Evolutionary conservation across 2,888 invertebrate genomes (phyloP).

Genomic region (Pseudanteris insignis): DNA sequence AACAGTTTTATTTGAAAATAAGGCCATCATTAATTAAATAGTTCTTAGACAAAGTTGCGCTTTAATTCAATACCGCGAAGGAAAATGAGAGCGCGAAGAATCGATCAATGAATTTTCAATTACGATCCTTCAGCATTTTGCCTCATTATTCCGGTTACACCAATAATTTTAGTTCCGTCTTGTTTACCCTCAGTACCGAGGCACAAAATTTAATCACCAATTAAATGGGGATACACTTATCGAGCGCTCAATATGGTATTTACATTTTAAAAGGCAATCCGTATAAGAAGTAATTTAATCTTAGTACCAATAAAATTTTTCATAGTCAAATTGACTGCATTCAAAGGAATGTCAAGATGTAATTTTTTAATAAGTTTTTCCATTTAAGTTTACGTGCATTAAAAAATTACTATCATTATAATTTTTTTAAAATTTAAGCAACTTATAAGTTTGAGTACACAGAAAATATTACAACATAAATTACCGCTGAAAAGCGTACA

Average conservation of each 20-base stretch:
- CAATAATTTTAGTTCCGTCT: slow-evolving; percentile 23
- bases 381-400: no score
- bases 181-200: slow-evolving; percentile 12
- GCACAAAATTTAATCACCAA: slow-evolving; percentile 23
- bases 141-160: slow-evolving; percentile 32
- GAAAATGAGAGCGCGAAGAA: slow-evolving; percentile 11
- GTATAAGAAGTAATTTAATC: slow-evolving; percentile 8
- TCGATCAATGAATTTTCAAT: slow-evolving; percentile 19
- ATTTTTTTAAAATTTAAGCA: no score
- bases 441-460: no score
- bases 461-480: no score
- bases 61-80: slow-evolving; percentile 17
- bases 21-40: slow-evolving; percentile 22
- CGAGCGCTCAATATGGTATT: slow-evolving; percentile 1
- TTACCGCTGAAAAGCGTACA: no score
- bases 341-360: no score
- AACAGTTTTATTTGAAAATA: slow-evolving; percentile 21
- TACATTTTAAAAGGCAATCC: slow-evolving; percentile 7
- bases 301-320: no score
- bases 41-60: slow-evolving; percentile 22
- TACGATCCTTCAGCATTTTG: slow-evolving; percentile 16
- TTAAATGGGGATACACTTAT: slow-evolving; percentile 20
- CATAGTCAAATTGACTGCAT: no score
- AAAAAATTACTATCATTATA: no score
- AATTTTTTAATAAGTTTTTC: slow-evolving; percentile 1